phyloP scores from a whole-genome alignment of 2,113 vertebrate species.

The Psilopsiagon aymara region DNA sequence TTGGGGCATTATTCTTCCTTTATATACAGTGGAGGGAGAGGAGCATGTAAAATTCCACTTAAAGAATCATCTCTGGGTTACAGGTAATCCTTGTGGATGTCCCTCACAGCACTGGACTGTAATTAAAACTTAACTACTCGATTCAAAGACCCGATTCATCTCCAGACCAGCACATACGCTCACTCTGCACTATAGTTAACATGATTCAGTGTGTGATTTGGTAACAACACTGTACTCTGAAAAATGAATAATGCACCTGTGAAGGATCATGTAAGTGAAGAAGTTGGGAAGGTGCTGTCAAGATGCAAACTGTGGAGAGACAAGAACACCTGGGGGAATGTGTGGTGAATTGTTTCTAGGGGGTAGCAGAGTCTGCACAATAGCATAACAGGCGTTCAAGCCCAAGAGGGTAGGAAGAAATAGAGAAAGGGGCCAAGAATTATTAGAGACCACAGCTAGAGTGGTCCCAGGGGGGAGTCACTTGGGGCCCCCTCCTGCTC shows the following conservation, averaged over 20 bases:
- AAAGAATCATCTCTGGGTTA: neutral
- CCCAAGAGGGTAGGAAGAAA: neutral
- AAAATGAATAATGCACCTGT: neutral
- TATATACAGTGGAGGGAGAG: neutral
- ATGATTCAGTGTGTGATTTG: neutral
- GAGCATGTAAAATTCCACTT: neutral
- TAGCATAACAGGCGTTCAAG: neutral
- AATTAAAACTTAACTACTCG: neutral
- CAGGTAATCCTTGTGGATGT: neutral
- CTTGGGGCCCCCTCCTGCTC: neutral
- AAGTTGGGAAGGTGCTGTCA: neutral
- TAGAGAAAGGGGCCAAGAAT: neutral
- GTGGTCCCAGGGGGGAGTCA: neutral
- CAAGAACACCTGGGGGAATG: neutral
- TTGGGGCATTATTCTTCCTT: neutral
- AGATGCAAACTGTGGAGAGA: neutral
- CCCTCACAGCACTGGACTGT: neutral
- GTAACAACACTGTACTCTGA: neutral
- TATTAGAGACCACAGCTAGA: neutral
- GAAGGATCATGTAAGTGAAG: neutral
- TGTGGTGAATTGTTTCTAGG: neutral
- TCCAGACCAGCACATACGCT: neutral
- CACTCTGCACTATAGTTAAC: neutral
- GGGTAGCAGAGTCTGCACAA: neutral
- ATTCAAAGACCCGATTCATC: neutral